A percentile compares a stretch with the other conserved stretches of the same genome.
phyloP scores from a whole-genome alignment of 2,113 vertebrate genomes.

The Leptocoma aspasia region DNA sequence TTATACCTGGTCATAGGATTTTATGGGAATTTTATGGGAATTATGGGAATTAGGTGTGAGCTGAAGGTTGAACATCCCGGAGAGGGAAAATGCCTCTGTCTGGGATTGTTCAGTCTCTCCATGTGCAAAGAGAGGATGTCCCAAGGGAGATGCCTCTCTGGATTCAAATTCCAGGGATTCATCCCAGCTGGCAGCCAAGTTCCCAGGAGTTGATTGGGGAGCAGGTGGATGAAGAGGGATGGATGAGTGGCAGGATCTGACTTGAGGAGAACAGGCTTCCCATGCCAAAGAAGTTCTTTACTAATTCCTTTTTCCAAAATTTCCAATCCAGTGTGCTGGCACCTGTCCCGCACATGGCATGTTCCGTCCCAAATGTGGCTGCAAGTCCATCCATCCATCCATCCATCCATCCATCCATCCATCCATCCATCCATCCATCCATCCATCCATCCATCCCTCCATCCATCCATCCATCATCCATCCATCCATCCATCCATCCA shows the following conservation, averaged over 20 bases:
- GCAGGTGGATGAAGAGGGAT: neutral
- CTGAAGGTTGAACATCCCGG: neutral
- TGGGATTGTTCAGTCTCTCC: neutral
- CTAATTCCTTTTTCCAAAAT: neutral
- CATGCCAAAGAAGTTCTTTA: neutral
- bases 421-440: neutral
- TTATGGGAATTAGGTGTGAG: neutral
- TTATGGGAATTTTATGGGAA: neutral
- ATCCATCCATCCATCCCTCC: neutral
- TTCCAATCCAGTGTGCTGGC: neutral
- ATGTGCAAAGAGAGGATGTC: neutral
- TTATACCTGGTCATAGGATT: neutral
- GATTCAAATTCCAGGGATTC: neutral
- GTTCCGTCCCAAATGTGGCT: neutral
- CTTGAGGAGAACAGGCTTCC: neutral
- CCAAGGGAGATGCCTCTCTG: neutral
- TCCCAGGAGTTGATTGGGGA: fast-evolving
- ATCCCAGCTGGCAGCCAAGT: neutral
- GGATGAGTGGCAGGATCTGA: neutral
- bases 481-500: no score
- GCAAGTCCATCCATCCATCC: fast-evolving
- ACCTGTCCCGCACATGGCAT: fast-evolving
- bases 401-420: no score
- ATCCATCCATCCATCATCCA: neutral
- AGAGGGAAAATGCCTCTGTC: fast-evolving